Base-by-base conservation (phyloP, 2,888 invertebrate species). In the Strigamia transsilvanica region DNA sequence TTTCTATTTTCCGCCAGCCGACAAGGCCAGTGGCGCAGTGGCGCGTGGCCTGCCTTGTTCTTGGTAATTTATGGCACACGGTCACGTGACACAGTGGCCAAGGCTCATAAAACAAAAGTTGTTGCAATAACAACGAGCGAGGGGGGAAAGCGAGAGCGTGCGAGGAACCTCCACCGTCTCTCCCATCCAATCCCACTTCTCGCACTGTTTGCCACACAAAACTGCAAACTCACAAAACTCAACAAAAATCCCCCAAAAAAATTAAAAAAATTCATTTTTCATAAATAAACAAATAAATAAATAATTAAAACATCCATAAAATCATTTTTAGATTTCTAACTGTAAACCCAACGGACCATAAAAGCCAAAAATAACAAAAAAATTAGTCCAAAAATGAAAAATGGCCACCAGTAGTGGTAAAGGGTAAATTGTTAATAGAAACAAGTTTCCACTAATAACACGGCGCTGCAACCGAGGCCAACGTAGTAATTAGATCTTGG, bases 11-110 rank as follows among this genome's bases (percentile, higher is more conserved):
- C 23, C 66, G 32, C 10, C 12, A 23, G 23, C 27, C 66, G 32
- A 66, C 66, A 66, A 32, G 66, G 66, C 66, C n/a, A n/a, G n/a
- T n/a, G n/a, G n/a, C n/a, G 23, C 66, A 66, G 66, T 66, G 66
- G 66, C 66, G 66, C 66, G 66, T 66, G 66, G 66, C 66, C 66
- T 66, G 66, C 66, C 66, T 66, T 66, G 66, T 66, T 66, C 66
- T 66, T 32, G 66, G 66, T 66, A 66, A 66, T 66, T 66, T 66
- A 66, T 66, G 66, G 66, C 66, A 27, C 66, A 66, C 66, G 27
- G 66, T 66, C 66, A 66, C 66, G 66, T 66, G 66, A 66, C 32
- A 32, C 66, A 66, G 66, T 66, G 66, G 66, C 66, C 66, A 66
- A 32, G 66, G 27, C 66, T 66, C 66, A 66, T 66, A 66, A 66